Conservation (phyloP, 1,140 invertebrate species). For the Drosophila sucinea region DNA sequence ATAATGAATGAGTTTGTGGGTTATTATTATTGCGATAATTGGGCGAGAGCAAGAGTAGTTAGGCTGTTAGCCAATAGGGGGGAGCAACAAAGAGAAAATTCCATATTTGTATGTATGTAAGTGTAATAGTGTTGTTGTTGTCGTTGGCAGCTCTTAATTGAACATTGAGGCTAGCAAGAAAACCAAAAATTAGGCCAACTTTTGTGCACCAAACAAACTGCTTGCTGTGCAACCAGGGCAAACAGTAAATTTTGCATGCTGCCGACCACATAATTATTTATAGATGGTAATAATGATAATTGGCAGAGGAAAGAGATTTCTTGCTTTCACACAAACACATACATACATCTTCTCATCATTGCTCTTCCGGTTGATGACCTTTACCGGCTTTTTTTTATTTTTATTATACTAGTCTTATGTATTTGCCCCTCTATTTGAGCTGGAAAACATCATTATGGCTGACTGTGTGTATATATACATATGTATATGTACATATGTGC, state of each 20-base stretch:
- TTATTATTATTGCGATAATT: constrained; percentile 7
- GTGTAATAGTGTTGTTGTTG: not conserved
- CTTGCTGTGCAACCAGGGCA: constrained; percentile 64
- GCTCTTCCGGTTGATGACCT: constrained; percentile 82
- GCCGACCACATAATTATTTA: constrained; percentile 65
- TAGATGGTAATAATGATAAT: constrained; percentile 60
- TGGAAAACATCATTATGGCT: not conserved
- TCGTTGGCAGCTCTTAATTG: constrained; percentile 57
- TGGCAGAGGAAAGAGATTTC: constrained; percentile 46
- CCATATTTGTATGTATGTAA: constrained; percentile 23
- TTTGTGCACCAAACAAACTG: constrained; percentile 50
- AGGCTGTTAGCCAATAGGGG: constrained; percentile 36
- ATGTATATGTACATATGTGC: not conserved
- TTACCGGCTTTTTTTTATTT: constrained; percentile 68
- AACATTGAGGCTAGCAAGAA: constrained; percentile 35
- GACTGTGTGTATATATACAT: not conserved
- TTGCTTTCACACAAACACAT: constrained; percentile 51
- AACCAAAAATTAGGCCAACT: constrained; percentile 73
- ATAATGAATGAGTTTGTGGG: constrained; percentile 50
- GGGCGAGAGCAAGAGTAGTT: constrained; percentile 31
- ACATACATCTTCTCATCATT: constrained; percentile 49
- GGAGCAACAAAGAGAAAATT: constrained; percentile 11
- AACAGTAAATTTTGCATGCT: constrained; percentile 73
- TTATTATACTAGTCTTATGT: constrained; percentile 57
- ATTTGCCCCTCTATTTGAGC: constrained; percentile 32